Percentiles rank a stretch among this genome's conserved stretches.
These are phyloP conservation scores for Drosophila mulleri DNA, from an alignment of 2,888 invertebrate genomes.

Conservation along the genomic window DNA sequence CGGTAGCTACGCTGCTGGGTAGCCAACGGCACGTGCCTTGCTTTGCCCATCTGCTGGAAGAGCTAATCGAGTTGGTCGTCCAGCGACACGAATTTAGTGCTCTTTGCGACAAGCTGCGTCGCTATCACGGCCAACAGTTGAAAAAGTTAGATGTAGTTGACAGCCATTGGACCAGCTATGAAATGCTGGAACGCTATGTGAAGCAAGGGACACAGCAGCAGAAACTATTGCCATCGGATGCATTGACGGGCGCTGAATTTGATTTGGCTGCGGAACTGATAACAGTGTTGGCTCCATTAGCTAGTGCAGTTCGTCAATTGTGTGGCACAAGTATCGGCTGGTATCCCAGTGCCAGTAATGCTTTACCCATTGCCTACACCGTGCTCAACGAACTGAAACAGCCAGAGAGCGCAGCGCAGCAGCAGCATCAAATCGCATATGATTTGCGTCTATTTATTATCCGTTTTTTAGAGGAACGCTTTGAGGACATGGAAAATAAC, in stretches of 20 bases:
- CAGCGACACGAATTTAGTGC: slow-evolving; percentile 35
- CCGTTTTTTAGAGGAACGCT: slow-evolving; percentile 38
- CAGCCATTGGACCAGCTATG: slow-evolving; percentile 33
- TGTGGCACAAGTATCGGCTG: slow-evolving; percentile 6
- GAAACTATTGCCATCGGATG: slow-evolving; percentile 23
- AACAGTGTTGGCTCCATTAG: slow-evolving; percentile 40
- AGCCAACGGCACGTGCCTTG: slow-evolving; percentile 52
- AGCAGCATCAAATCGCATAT: slow-evolving; percentile 37
- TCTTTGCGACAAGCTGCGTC: slow-evolving; percentile 45
- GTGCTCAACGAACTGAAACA: slow-evolving; percentile 51
- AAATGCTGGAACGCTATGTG: slow-evolving; percentile 45
- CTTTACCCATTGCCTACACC: slow-evolving; percentile 49
- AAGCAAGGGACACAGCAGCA: slow-evolving; percentile 7
- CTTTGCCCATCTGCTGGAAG: slow-evolving; percentile 41
- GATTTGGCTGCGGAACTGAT: slow-evolving; percentile 42
- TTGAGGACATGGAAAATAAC: slow-evolving; percentile 52
- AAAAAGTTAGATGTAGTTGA: slow-evolving; percentile 15
- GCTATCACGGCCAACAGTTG: background rate
- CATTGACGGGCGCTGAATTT: slow-evolving; percentile 28
- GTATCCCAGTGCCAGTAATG: slow-evolving; percentile 51
- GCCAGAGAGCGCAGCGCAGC: slow-evolving; percentile 19
- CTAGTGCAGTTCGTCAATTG: slow-evolving; percentile 49
- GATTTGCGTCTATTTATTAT: slow-evolving; percentile 53
- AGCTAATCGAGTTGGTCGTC: slow-evolving; percentile 32
- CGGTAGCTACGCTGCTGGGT: slow-evolving; percentile 35